Percentiles rank a stretch among this genome's conserved stretches.
Evolutionary conservation across 2,113 vertebrate species (phyloP).

Genomic region (Sisor rabdophorus): DNA sequence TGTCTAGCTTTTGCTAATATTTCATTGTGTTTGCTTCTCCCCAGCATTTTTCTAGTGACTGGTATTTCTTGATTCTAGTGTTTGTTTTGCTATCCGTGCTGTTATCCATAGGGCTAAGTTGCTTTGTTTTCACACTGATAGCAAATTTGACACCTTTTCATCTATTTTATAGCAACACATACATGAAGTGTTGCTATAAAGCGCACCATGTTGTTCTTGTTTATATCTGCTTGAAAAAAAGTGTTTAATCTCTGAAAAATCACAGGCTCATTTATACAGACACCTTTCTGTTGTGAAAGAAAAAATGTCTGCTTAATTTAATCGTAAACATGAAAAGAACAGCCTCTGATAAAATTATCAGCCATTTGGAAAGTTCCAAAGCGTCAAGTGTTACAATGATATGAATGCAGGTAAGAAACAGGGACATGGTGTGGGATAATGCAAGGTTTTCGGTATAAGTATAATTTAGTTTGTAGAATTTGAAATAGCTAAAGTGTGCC

Average conservation of each 20-base stretch:
- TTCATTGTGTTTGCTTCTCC: too few species aligned
- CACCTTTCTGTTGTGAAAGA: not conserved
- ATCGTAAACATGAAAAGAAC: not conserved
- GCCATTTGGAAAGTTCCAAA: not conserved
- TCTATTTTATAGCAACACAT: too few species aligned
- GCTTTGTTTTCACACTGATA: slow-evolving; percentile 8
- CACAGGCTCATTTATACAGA: slow-evolving; percentile 19
- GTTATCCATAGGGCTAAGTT: too few species aligned
- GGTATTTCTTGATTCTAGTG: too few species aligned
- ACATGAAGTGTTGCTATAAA: not conserved
- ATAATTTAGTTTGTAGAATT: slow-evolving; percentile 47
- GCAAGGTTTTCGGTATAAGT: slow-evolving; percentile 45
- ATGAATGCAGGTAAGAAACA: not conserved
- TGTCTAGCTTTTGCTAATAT: too few species aligned
- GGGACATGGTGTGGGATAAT: slow-evolving; percentile 5
- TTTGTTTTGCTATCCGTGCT: too few species aligned
- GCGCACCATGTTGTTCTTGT: not conserved
- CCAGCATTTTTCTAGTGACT: too few species aligned
- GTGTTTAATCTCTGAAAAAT: slow-evolving; percentile 12
- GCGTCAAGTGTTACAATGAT: not conserved
- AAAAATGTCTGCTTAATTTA: not conserved
- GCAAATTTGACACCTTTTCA: too few species aligned
- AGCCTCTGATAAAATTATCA: not conserved
- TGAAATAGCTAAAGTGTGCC: slow-evolving; percentile 40
- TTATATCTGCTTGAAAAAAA: too few species aligned